Percentiles rank a stretch among this genome's conserved stretches.
phyloP scores from a whole-genome alignment of 2,888 invertebrate species.

The Rhingia campestris region DNA sequence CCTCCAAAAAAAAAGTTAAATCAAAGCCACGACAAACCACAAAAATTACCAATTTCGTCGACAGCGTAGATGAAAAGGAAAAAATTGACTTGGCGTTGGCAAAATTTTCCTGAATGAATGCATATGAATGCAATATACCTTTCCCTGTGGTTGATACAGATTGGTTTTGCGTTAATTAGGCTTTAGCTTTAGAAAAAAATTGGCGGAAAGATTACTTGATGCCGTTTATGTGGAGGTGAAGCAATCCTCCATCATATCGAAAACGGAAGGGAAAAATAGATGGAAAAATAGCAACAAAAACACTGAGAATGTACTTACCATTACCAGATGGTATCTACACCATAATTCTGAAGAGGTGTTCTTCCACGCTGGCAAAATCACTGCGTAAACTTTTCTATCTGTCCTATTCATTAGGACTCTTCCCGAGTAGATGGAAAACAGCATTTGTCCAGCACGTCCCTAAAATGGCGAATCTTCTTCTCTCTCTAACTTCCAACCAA shows the following conservation, averaged over 20 bases:
- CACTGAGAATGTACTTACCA: constrained; percentile 7
- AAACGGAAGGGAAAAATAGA: constrained; percentile 29
- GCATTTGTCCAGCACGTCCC: no score
- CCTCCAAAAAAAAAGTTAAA: no score
- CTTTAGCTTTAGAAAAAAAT: constrained; percentile 50
- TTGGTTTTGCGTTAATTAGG: constrained; percentile 56
- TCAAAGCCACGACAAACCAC: no score
- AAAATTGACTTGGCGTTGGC: constrained; percentile 53
- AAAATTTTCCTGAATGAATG: constrained; percentile 56
- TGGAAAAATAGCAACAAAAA: constrained; percentile 30
- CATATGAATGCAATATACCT: constrained; percentile 73
- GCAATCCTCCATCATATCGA: background rate
- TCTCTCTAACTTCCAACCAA: no score
- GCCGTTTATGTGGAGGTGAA: constrained; percentile 21
- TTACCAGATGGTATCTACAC: constrained; percentile 21
- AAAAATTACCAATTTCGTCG: background rate
- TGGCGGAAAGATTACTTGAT: constrained; percentile 32
- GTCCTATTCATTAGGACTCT: no score
- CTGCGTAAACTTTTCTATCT: no score
- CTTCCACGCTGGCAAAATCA: constrained; percentile 10
- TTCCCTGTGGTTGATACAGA: constrained; percentile 65
- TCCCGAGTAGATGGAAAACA: no score
- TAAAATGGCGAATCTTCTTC: no score
- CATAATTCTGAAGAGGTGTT: no score
- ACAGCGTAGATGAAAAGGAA: constrained; percentile 22